Conservation (phyloP, 2,888 invertebrate genomes). For the Tolmerus cingulatus region DNA sequence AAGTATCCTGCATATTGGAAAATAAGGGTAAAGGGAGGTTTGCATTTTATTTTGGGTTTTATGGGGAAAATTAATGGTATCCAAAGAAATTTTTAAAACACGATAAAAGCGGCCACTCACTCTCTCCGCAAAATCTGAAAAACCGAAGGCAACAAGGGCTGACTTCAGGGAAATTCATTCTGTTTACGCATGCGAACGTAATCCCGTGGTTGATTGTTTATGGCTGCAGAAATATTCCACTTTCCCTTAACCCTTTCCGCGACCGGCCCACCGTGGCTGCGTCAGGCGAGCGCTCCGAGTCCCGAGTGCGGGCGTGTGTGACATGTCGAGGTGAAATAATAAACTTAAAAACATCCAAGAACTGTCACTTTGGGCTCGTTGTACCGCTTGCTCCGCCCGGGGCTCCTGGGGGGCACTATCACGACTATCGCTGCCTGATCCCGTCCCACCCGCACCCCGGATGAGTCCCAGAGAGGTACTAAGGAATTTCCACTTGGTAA, state of each 20-base stretch:
- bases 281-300: too few relatives aligned
- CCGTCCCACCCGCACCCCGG: background rate
- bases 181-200: slow-evolving; percentile 47
- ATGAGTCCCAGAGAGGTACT: background rate
- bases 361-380: slow-evolving; percentile 31
- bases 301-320: background rate
- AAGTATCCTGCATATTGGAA: background rate
- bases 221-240: slow-evolving; percentile 11
- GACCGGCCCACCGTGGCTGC: background rate
- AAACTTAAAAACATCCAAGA: slow-evolving; percentile 25
- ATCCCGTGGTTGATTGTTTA: slow-evolving; percentile 30
- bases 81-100: background rate
- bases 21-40: background rate
- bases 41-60: background rate
- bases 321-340: slow-evolving; percentile 41
- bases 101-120: background rate
- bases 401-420: background rate
- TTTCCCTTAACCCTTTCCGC: background rate
- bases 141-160: background rate
- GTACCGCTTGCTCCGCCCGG: background rate
- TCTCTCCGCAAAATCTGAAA: background rate
- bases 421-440: background rate
- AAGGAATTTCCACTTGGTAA: slow-evolving; percentile 46
- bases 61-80: background rate
- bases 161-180: slow-evolving; percentile 40